Evolutionary conservation across 2,797 vertebrate species (phyloP), one percentile per base, ranked within the genome.

Genomic region (Mallotus villosus): DNA sequence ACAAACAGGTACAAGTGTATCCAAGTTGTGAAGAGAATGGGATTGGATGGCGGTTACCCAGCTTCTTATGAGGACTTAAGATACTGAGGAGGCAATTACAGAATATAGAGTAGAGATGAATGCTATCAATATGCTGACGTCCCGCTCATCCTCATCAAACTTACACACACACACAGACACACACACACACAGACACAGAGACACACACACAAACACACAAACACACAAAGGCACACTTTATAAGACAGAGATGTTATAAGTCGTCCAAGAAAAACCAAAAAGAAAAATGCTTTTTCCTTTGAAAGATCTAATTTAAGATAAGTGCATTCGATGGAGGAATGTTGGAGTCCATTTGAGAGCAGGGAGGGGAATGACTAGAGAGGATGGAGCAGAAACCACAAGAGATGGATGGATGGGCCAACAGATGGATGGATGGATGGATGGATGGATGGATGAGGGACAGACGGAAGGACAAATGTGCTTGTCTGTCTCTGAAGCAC

Each of bases 231-330:
- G 51, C 46, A 67, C 24, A 11, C 5, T 46, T 8, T n/a, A 19
- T 24, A 55, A 32, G 46, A 17, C 19, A 81, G 62, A 74, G 51
- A 49, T 29, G 16, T 11, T 41, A 25, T 24, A 55, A 32, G 46
- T 6, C 19, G 79, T 59, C 73, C 41, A 37, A 70, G 67, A 72
- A 74, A 74, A 78, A 66, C 41, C 64, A 65, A 73, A 81, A 62
- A 64, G 1, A 60, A 60, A 77, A 74, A 77, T 57, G 9, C 66
- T 21, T 71, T 79, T 74, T 75, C 77, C 72, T 75, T 74, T 82
- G 55, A 78, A 76, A 87, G 84, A 88, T 90, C 79, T 82, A 59
- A 88, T 89, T 89, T 88, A 82, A 86, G 86, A 87, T 88, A 82
- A 84, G 37, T 71, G 17, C 60, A 68, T 85, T 76, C 78, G 81